Evolutionary conservation across 2,888 invertebrate genomes (phyloP).

Genomic region (Oligia strigilis): DNA sequence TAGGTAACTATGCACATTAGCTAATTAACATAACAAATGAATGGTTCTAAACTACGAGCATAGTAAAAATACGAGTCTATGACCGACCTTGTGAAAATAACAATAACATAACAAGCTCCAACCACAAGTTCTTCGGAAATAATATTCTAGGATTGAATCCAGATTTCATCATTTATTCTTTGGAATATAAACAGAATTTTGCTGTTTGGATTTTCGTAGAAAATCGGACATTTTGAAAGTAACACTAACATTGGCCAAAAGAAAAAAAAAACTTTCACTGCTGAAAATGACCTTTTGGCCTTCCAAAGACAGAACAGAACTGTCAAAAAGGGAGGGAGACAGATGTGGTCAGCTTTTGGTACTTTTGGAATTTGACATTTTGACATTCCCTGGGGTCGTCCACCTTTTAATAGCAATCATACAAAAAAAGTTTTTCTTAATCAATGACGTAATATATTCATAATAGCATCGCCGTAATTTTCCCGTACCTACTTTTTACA

Average conservation of each 20-base stretch:
- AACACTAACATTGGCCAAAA: slow-evolving; percentile 24
- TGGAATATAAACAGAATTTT: slow-evolving; percentile 20
- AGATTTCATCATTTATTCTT: too few relatives aligned
- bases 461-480: background rate
- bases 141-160: slow-evolving; percentile 18
- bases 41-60: background rate
- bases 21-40: slow-evolving; percentile 22
- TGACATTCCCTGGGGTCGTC: background rate
- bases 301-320: slow-evolving; percentile 15
- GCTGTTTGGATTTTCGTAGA: slow-evolving; percentile 27
- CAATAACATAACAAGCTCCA: background rate
- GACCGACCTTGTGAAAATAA: slow-evolving; percentile 30
- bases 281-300: slow-evolving; percentile 2
- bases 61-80: too few relatives aligned
- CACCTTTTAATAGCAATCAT: background rate
- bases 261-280: slow-evolving; percentile 18
- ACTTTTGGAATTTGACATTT: background rate
- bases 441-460: too few relatives aligned
- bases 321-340: background rate
- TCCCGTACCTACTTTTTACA: background rate
- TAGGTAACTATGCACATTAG: background rate
- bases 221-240: slow-evolving; percentile 17
- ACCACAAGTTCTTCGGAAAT: slow-evolving; percentile 32
- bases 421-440: too few relatives aligned
- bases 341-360: background rate